Evolutionary conservation across 2,888 invertebrate genomes (phyloP).

Genomic region (Lycophotia porphyrea): DNA sequence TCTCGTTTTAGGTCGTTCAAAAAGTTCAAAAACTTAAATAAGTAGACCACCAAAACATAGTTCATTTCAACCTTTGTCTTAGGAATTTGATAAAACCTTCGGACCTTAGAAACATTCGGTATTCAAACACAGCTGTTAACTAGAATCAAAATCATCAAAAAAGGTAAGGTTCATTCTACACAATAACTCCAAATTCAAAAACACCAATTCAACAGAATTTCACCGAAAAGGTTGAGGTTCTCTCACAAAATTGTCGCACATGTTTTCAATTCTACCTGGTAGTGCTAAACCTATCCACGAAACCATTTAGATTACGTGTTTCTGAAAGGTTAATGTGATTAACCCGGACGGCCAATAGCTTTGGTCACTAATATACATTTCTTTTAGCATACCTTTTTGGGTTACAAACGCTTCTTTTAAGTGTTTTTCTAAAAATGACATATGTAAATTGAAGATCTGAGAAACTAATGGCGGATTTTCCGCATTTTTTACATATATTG

Average conservation of each 20-base stretch:
- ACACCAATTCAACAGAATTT: not conserved
- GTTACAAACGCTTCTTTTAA: not conserved
- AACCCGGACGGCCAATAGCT: constrained; percentile 34
- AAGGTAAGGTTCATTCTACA: not conserved
- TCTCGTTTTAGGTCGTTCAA: not conserved
- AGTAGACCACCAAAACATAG: not conserved
- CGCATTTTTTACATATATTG: constrained; percentile 15
- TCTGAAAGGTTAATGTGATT: constrained; percentile 59
- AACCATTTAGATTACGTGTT: constrained; percentile 61
- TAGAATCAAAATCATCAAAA: not conserved
- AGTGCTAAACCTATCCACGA: constrained; percentile 42
- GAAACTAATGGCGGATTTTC: not conserved
- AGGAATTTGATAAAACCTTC: not conserved
- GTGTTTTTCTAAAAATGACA: not conserved
- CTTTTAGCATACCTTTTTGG: constrained; percentile 37
- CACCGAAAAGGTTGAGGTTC: constrained; percentile 8
- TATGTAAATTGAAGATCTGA: not conserved
- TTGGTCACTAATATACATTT: constrained; percentile 41
- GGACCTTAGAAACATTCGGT: not conserved
- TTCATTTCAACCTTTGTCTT: not conserved
- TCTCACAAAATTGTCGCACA: constrained; percentile 7
- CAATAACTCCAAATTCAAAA: constrained; percentile 3
- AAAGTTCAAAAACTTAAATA: not conserved
- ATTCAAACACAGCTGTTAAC: not conserved
- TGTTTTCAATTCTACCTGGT: constrained; percentile 42